Conservation (phyloP, 2,113 vertebrate species). For the Piprites chloris region DNA sequence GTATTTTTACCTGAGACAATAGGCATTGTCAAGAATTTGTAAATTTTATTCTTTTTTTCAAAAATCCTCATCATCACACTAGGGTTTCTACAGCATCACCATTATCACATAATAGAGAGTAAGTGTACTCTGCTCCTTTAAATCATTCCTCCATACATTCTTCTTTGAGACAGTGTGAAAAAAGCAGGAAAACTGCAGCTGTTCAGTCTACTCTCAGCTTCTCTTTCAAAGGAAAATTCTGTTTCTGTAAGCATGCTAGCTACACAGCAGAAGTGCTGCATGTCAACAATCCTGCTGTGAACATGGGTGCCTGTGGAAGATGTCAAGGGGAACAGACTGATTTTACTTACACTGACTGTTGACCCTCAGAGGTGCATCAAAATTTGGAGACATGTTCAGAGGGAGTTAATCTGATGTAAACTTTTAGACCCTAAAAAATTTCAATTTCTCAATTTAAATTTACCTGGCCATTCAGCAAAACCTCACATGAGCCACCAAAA, state of each 20-base stretch:
- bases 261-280: neutral
- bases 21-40: neutral
- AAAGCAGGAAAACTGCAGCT: neutral
- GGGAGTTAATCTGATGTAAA: neutral
- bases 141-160: neutral
- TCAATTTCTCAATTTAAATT: neutral
- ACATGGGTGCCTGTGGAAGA: neutral
- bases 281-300: neutral
- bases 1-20: neutral
- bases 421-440: neutral
- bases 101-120: neutral
- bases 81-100: neutral
- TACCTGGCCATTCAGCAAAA: neutral
- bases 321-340: neutral
- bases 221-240: rapidly evolving
- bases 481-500: neutral
- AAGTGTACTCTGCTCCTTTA: neutral
- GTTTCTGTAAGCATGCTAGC: neutral
- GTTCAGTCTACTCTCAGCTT: neutral
- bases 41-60: neutral
- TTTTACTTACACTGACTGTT: neutral
- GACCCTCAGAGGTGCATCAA: neutral
- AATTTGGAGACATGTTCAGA: neutral
- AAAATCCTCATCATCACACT: neutral
- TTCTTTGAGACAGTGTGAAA: neutral